Percentiles rank a stretch among this genome's conserved stretches.
These are phyloP conservation scores for Sylvia atricapilla DNA, from an alignment of 2,113 vertebrate genomes.

Conservation along the genomic window DNA sequence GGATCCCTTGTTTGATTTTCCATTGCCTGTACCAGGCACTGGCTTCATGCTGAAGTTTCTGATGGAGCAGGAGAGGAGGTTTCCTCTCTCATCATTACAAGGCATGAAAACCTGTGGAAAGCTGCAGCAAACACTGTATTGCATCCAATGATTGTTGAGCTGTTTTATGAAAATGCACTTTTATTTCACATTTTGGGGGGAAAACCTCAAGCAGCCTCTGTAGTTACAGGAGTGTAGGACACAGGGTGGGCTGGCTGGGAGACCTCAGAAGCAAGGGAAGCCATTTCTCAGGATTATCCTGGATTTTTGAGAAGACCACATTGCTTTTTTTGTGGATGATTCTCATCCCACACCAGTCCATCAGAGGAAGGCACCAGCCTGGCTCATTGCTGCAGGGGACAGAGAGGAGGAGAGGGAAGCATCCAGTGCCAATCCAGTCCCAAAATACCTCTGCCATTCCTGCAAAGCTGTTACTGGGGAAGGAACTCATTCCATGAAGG, in stretches of 20 bases:
- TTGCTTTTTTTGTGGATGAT: neutral
- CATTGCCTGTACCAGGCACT: neutral
- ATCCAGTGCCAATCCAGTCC: neutral
- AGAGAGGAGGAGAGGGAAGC: neutral
- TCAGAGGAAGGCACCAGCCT: neutral
- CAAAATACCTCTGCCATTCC: neutral
- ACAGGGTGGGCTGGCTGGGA: neutral
- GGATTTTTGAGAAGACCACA: neutral
- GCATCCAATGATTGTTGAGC: fast-evolving
- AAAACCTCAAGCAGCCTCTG: neutral
- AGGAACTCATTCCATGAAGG: neutral
- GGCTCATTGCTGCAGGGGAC: fast-evolving
- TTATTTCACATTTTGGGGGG: neutral
- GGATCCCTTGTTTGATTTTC: neutral
- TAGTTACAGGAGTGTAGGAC: neutral
- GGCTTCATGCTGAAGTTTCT: neutral
- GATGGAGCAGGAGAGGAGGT: neutral
- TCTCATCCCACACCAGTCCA: fast-evolving
- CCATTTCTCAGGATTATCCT: neutral
- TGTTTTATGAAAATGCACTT: neutral
- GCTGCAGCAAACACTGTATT: fast-evolving
- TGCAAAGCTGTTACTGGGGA: neutral
- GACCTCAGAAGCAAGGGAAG: neutral
- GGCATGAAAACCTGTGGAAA: neutral
- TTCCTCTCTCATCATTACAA: neutral